Conservation (phyloP, 2,797 vertebrate genomes). For the Pangasius sanitwongsei region DNA sequence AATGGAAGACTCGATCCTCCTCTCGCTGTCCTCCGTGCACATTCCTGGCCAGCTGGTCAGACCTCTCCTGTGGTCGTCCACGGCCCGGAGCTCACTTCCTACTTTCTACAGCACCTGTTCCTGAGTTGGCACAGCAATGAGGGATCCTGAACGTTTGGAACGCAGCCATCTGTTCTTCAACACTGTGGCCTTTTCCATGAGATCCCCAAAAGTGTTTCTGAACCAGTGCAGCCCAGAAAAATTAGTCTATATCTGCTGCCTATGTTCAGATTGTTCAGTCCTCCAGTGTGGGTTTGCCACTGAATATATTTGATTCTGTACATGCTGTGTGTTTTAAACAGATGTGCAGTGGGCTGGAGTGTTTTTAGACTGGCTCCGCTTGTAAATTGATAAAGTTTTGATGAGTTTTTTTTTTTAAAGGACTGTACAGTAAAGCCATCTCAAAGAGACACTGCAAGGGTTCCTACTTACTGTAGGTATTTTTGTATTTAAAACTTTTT, state of each 20-base stretch:
- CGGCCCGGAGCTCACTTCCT: slow-evolving; percentile 72
- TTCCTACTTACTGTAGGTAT: background rate
- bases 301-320: background rate
- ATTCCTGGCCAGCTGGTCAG: slow-evolving; percentile 74
- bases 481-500: background rate
- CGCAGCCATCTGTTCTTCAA: slow-evolving; percentile 70
- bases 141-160: slow-evolving; percentile 71
- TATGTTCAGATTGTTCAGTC: background rate
- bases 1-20: slow-evolving; percentile 7
- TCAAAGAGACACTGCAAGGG: background rate
- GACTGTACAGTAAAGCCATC: background rate
- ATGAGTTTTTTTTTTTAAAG: background rate
- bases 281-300: background rate
- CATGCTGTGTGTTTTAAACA: background rate
- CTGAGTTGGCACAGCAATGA: slow-evolving; percentile 65
- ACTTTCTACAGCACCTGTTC: slow-evolving; percentile 78
- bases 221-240: slow-evolving; percentile 26
- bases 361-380: background rate
- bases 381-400: background rate
- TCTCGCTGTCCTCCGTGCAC: slow-evolving; percentile 60
- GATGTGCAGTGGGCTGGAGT: background rate
- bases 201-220: slow-evolving; percentile 47
- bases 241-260: background rate
- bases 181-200: slow-evolving; percentile 60
- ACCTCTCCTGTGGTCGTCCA: slow-evolving; percentile 72